phyloP scores from a whole-genome alignment of 1,140 invertebrate genomes.

The Trissolcus basalis region DNA sequence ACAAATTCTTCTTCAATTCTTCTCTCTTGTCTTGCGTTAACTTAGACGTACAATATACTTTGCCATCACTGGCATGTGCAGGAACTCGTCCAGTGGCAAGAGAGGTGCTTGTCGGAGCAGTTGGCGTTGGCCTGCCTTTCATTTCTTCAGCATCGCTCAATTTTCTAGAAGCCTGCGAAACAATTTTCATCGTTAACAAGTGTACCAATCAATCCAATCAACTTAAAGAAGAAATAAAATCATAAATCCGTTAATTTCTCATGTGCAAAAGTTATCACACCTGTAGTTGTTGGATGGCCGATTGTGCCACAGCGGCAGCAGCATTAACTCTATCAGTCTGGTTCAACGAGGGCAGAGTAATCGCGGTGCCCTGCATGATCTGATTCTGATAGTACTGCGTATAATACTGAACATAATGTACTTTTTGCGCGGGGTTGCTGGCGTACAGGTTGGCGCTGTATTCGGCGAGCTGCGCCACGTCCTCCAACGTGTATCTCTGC shows the following conservation, averaged over 20 bases:
- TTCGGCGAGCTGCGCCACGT: constrained; percentile 85
- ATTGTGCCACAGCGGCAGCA: constrained; percentile 92
- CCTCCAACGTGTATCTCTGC: constrained; percentile 80
- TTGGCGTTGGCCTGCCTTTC: constrained; percentile 75
- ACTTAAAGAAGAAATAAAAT: background rate
- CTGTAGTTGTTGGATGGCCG: constrained; percentile 88
- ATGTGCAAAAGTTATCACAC: constrained; percentile 56
- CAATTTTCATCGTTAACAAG: background rate
- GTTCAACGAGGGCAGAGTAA: constrained; percentile 78
- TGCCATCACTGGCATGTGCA: constrained; percentile 80
- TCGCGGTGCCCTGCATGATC: constrained; percentile 79
- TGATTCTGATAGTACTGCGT: constrained; percentile 87
- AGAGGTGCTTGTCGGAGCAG: constrained; percentile 73
- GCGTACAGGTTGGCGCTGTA: constrained; percentile 88
- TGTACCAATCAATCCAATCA: background rate
- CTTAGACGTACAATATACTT: constrained; percentile 77
- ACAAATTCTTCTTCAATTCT: no score
- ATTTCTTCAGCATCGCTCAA: constrained; percentile 72
- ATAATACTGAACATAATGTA: constrained; percentile 85
- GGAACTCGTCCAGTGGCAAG: constrained; percentile 75
- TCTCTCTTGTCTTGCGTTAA: no score
- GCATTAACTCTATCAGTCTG: constrained; percentile 85
- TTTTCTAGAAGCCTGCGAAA: constrained; percentile 77
- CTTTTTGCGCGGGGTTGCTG: constrained; percentile 83
- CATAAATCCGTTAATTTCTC: background rate